These are phyloP conservation scores for Listronotus oregonensis DNA, from an alignment of 1,140 invertebrate genomes.

Conservation along the genomic window DNA sequence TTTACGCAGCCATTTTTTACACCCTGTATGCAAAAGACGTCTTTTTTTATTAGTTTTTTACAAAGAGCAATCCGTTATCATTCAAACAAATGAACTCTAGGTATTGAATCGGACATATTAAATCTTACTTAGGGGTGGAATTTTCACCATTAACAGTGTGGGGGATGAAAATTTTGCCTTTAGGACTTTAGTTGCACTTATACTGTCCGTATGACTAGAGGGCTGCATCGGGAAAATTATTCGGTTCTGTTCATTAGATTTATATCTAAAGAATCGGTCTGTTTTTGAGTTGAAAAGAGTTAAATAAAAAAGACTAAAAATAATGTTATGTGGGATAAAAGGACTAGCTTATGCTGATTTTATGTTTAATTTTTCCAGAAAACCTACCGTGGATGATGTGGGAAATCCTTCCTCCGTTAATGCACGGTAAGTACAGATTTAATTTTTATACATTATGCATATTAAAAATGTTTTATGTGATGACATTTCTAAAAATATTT, in stretches of 20 bases:
- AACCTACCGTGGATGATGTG: slow-evolving; percentile 73
- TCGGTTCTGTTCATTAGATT: neutral
- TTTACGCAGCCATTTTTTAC: too few species aligned
- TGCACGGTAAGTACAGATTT: slow-evolving; percentile 68
- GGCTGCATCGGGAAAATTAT: slow-evolving; percentile 6
- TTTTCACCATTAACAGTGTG: slow-evolving; percentile 13
- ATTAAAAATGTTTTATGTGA: neutral
- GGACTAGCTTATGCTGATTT: slow-evolving; percentile 54
- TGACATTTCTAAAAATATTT: neutral
- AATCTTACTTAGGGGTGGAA: slow-evolving; percentile 24
- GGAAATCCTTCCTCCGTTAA: slow-evolving; percentile 72
- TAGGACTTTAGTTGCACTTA: slow-evolving; percentile 23
- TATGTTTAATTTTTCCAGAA: slow-evolving; percentile 73
- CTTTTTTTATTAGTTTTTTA: too few species aligned
- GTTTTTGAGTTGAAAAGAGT: too few species aligned
- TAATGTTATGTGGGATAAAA: slow-evolving; percentile 47
- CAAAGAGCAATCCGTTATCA: neutral
- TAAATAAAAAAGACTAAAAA: neutral
- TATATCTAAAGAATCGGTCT: neutral
- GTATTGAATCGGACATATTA: slow-evolving; percentile 32
- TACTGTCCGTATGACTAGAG: slow-evolving; percentile 14
- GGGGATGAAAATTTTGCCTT: slow-evolving; percentile 20
- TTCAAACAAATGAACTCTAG: neutral
- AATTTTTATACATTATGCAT: slow-evolving; percentile 2
- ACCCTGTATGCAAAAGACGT: too few species aligned